These are phyloP conservation scores for Hololepta plana DNA, from an alignment of 2,888 invertebrate species.

Conservation along the genomic window DNA sequence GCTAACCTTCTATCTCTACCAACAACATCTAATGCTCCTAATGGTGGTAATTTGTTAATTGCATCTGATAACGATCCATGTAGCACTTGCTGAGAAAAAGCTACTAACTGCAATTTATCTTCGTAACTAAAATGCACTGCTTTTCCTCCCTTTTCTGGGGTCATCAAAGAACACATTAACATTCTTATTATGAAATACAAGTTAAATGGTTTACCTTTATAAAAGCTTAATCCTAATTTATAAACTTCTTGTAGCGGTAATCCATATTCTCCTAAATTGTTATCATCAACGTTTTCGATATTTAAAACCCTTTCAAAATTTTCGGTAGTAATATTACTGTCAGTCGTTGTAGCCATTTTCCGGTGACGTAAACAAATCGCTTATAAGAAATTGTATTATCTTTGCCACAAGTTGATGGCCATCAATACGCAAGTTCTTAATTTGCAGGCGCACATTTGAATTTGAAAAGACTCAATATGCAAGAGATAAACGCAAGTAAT, in stretches of 20 bases:
- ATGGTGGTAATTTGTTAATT: conserved; percentile 46
- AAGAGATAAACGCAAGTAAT: too few relatives aligned
- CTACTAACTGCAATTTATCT: conserved; percentile 79
- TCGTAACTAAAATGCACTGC: conserved; percentile 88
- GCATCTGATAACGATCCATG: conserved; percentile 66
- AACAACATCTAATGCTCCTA: conserved; percentile 89
- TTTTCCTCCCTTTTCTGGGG: conserved; percentile 95
- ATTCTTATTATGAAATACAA: background rate
- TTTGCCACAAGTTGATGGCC: too few relatives aligned
- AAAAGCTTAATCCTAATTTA: conserved; percentile 75
- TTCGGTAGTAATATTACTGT: too few relatives aligned
- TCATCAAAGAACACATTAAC: background rate
- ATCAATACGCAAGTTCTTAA: too few relatives aligned
- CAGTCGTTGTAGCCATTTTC: too few relatives aligned
- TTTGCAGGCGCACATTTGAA: too few relatives aligned
- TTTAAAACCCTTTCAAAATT: too few relatives aligned
- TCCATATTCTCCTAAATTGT: conserved; percentile 38
- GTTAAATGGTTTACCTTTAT: conserved; percentile 55
- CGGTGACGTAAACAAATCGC: too few relatives aligned
- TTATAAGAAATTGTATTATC: too few relatives aligned
- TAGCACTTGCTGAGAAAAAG: conserved; percentile 78
- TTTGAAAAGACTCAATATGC: too few relatives aligned
- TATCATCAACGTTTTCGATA: conserved; percentile 15
- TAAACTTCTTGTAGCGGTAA: conserved; percentile 65
- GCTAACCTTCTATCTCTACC: conserved; percentile 83